These are phyloP conservation scores for Isichthys henryi DNA, from an alignment of 2,113 vertebrate genomes.

Conservation along the genomic window DNA sequence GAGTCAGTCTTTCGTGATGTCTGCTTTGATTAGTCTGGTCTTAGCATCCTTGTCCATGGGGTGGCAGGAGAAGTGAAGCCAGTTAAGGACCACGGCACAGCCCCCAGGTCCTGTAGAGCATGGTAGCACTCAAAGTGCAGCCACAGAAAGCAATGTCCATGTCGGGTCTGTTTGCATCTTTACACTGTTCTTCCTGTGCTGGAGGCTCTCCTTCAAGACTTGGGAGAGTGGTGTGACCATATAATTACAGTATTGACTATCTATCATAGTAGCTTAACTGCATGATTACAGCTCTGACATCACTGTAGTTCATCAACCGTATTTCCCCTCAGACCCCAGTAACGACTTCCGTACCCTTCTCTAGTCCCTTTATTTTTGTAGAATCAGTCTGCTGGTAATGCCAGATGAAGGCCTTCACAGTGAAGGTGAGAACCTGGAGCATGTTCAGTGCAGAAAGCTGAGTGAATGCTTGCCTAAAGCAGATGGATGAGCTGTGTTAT, in stretches of 20 bases:
- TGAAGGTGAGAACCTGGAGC: not conserved
- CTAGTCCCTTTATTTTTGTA: not conserved
- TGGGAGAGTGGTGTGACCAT: not conserved
- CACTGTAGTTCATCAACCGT: not conserved
- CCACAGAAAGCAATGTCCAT: not conserved
- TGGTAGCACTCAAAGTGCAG: not conserved
- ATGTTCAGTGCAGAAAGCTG: not conserved
- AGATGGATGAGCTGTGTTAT: not conserved
- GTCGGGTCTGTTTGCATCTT: not conserved
- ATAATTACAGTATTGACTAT: not conserved
- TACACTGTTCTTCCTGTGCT: not conserved
- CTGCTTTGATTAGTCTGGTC: not conserved
- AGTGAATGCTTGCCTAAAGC: not conserved
- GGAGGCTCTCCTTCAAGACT: not conserved
- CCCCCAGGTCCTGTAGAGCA: not conserved
- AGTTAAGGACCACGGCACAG: not conserved
- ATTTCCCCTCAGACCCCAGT: not conserved
- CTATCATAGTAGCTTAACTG: not conserved
- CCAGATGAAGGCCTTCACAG: not conserved
- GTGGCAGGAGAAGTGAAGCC: not conserved
- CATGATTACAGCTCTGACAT: not conserved
- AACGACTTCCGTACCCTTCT: not conserved
- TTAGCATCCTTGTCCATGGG: not conserved
- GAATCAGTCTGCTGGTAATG: not conserved
- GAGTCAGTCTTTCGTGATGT: not conserved